These are phyloP conservation scores for Leptosomus discolor DNA, from an alignment of 2,113 vertebrate genomes.

Conservation along the genomic window DNA sequence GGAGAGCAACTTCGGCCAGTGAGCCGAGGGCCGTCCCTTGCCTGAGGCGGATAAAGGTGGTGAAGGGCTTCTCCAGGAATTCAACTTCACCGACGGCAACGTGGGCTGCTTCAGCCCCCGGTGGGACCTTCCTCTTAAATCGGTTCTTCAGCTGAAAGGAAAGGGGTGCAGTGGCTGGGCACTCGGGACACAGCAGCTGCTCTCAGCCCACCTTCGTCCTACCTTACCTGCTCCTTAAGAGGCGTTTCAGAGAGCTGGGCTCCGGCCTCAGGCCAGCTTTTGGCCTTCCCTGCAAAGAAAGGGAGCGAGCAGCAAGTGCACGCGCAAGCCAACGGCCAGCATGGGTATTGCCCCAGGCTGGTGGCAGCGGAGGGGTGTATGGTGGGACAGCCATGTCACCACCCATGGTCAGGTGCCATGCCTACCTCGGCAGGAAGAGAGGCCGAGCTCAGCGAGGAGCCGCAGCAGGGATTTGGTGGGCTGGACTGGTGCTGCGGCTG, in stretches of 20 bases:
- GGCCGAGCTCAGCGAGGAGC: background rate
- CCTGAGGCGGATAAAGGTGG: slow-evolving; percentile 71
- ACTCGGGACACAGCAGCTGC: background rate
- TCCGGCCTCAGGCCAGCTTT: background rate
- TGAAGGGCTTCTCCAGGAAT: slow-evolving; percentile 73
- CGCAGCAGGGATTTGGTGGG: slow-evolving; percentile 16
- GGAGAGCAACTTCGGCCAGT: slow-evolving; percentile 72
- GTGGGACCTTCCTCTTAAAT: slow-evolving; percentile 72
- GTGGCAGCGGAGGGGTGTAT: accelerated
- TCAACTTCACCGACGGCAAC: slow-evolving; percentile 73
- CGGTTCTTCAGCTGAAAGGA: slow-evolving; percentile 66
- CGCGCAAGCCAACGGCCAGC: accelerated
- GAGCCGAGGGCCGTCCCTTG: slow-evolving; percentile 53
- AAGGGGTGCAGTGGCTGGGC: background rate
- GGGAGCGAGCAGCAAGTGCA: background rate
- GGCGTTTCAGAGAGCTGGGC: slow-evolving; percentile 24
- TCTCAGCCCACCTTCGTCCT: background rate
- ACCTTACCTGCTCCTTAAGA: background rate
- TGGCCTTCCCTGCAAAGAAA: slow-evolving; percentile 23
- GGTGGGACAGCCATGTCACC: accelerated
- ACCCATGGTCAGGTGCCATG: accelerated
- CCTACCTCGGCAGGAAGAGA: slow-evolving; percentile 63
- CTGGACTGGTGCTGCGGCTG: slow-evolving; percentile 67
- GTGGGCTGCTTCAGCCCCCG: slow-evolving; percentile 65
- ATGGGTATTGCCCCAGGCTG: accelerated